Base-by-base conservation (phyloP, 2,888 invertebrate genomes). In the Eucera pruinosa region DNA sequence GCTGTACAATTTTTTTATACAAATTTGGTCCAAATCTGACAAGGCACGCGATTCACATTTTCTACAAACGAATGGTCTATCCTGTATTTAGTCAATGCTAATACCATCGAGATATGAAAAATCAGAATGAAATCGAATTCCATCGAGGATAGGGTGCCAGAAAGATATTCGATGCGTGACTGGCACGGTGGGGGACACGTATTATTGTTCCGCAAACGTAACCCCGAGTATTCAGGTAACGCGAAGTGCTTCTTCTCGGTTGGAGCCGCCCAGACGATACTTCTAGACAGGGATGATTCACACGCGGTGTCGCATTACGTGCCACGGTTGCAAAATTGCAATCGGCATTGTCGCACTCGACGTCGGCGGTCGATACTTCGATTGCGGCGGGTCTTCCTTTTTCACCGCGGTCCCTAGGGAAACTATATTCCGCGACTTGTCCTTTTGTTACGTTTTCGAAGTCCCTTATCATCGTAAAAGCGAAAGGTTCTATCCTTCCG, bases 261-360 rank as follows among this genome's bases (percentile, higher is more conserved):
- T 47, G 20, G 25, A 41, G 52, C 27, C 15, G 43, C 18, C 41
- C 11, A 20, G 58, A 33, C 70, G 62, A 61, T 64, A 52, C 58
- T 64, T 11, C 13, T 30, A 48, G 48, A 61, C 43, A 68, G 64
- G 78, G 69, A 83, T 84, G 83, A 84, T 82, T 84, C 83, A 84
- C 61, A 55, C 30, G 41, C 20, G 45, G 78, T 74, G 67, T 83
- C 69, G 67, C 69, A 58, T 83, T 84, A 81, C 83, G 68, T 75
- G 70, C 43, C 15, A 54, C 50, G 78, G 50, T 68, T 70, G 67
- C 79, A 58, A 76, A 79, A 80, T 77, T 76, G 50, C 76, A 66
- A 71, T 76, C 73, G 68, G 57, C 70, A 78, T 75, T 62, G 66
- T 78, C 20, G 66, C 55, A 27, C 57, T 39, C 70, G 36, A 57